These are phyloP conservation scores for Mesocricetus auratus DNA, from an alignment of 2,113 vertebrate species.

Conservation along the genomic window DNA sequence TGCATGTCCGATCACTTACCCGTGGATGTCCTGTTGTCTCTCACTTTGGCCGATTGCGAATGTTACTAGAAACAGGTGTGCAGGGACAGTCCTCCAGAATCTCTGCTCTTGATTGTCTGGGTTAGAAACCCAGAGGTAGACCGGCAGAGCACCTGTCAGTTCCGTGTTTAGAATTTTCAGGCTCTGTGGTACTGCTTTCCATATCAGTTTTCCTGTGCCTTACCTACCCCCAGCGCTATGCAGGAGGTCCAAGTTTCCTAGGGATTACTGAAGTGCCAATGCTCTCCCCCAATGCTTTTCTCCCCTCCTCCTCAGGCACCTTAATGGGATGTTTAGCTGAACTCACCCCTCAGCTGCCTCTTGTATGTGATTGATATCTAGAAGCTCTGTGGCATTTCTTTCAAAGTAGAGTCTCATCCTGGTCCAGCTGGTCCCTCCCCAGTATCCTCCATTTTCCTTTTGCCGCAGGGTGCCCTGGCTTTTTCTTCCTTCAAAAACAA, in stretches of 20 bases:
- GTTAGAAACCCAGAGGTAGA: background rate
- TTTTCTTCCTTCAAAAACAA: background rate
- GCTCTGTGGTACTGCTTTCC: background rate
- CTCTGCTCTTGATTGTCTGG: background rate
- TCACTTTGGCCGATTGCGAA: background rate
- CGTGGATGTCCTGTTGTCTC: background rate
- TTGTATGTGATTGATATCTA: slow-evolving; percentile 29
- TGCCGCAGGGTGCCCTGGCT: background rate
- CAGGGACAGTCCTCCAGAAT: too few relatives aligned
- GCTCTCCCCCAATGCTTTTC: too few relatives aligned
- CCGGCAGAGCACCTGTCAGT: background rate
- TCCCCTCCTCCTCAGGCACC: background rate
- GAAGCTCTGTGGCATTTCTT: slow-evolving; percentile 63
- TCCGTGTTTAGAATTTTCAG: background rate
- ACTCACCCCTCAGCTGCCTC: background rate
- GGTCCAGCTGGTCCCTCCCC: background rate
- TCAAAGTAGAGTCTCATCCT: background rate
- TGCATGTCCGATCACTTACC: too few relatives aligned
- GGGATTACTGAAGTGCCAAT: background rate
- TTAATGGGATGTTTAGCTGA: background rate
- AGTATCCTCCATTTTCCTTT: background rate
- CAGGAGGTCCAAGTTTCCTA: background rate
- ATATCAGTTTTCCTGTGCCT: background rate
- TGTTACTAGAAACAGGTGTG: background rate
- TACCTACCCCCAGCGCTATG: background rate